These are phyloP conservation scores for Ciona savignyi DNA, from an alignment of 23 tunicate species.

Conservation along the genomic window DNA sequence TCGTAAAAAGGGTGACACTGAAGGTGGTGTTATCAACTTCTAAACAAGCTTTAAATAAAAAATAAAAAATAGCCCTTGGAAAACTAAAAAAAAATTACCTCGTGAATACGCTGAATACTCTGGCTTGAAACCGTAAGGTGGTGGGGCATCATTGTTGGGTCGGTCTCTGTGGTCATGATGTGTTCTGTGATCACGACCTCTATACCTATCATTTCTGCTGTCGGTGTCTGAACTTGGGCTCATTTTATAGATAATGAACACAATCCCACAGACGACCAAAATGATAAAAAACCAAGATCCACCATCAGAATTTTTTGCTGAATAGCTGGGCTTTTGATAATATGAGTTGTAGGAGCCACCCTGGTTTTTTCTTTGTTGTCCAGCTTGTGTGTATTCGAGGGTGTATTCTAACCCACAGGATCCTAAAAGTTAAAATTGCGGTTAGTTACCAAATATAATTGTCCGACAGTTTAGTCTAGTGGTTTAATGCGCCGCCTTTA, in stretches of 20 bases:
- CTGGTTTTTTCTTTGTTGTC: slow-evolving; percentile 16
- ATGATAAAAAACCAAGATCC: slow-evolving; percentile 45
- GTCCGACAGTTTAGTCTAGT: too few relatives aligned
- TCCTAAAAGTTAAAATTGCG: slow-evolving; percentile 20
- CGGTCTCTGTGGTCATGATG: not conserved
- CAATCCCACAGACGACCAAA: slow-evolving; percentile 31
- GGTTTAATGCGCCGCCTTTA: too few relatives aligned
- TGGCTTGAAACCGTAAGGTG: slow-evolving; percentile 81
- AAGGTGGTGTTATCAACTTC: too few relatives aligned
- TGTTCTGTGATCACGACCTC: not conserved
- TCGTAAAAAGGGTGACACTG: too few relatives aligned
- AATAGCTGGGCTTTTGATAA: not conserved
- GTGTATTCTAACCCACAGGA: slow-evolving; percentile 97
- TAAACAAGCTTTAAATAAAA: too few relatives aligned
- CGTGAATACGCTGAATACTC: slow-evolving; percentile 26
- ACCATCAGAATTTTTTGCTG: not conserved
- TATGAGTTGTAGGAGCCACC: not conserved
- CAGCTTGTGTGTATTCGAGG: slow-evolving; percentile 87
- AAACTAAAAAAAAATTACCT: too few relatives aligned
- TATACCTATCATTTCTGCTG: not conserved
- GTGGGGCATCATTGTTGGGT: slow-evolving; percentile 16
- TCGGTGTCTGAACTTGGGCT: not conserved
- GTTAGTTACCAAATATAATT: not conserved
- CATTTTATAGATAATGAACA: slow-evolving; percentile 42
- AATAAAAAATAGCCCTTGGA: too few relatives aligned